These are phyloP conservation scores for Drosophila testacea DNA, from an alignment of 2,888 invertebrate genomes.

Conservation along the genomic window DNA sequence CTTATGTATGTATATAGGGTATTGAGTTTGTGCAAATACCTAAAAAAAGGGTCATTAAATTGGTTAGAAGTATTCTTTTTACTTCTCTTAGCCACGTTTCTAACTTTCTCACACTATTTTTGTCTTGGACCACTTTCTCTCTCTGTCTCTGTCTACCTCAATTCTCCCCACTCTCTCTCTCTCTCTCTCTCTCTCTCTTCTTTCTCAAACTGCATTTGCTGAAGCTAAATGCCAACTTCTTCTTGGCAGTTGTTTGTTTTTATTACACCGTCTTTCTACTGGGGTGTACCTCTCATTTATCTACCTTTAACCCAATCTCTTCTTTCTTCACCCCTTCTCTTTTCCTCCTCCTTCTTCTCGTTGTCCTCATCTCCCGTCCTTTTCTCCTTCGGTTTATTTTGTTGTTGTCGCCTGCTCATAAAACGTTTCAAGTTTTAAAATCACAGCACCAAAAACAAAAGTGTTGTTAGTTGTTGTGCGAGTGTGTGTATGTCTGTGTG, in stretches of 20 bases:
- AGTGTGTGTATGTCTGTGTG: slow-evolving; percentile 11
- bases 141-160: background rate
- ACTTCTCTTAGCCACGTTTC: background rate
- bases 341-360: background rate
- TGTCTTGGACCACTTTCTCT: slow-evolving; percentile 4
- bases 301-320: background rate
- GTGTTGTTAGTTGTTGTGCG: slow-evolving; percentile 29
- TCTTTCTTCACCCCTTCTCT: background rate
- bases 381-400: slow-evolving; percentile 17
- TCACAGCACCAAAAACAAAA: slow-evolving; percentile 66
- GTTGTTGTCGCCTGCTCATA: slow-evolving; percentile 48
- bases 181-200: background rate
- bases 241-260: slow-evolving; percentile 71
- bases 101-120: no score
- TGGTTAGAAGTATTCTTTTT: slow-evolving; percentile 6
- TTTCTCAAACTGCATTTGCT: slow-evolving; percentile 62
- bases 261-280: slow-evolving; percentile 19
- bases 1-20: slow-evolving; percentile 12
- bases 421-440: slow-evolving; percentile 69
- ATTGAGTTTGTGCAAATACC: slow-evolving; percentile 28
- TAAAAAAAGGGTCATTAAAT: slow-evolving; percentile 46
- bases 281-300: background rate
- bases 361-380: background rate
- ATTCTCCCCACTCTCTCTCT: background rate
- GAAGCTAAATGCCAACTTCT: slow-evolving; percentile 69